Base-by-base conservation (phyloP, 2,113 vertebrate genomes). In the Psittacara wagleri region DNA sequence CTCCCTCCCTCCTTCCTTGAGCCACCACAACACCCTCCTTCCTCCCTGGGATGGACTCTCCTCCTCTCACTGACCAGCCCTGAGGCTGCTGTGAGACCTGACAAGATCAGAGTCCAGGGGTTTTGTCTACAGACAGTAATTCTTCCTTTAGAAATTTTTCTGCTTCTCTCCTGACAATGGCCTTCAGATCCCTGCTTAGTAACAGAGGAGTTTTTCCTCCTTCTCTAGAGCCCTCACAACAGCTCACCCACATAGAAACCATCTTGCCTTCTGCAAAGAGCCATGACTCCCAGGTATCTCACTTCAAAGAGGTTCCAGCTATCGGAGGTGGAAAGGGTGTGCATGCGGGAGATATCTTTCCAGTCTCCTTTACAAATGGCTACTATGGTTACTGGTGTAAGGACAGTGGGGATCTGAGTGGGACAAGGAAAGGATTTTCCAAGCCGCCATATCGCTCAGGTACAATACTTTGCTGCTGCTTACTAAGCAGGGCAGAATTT, bases 171-270 rank as follows among this genome's bases (percentile, higher is more conserved):
- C 81, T 95, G 29, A 97, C 96, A 97, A 97, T 95, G 39, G 96
- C 89, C 92, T 97, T 97, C 90, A 96, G 94, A 96, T 96, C 92
- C 94, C 78, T 94, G 90, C 97, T 97, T 98, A 97, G 96, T 97
- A 97, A 98, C 96, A 69, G 59, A 92, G 92, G 84, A 97, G 83
- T 75, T 92, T 82, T 93, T 96, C 90, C 88, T 94, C 66, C 92
- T 86, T 91, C 94, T 96, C 66, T 82, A 84, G 83, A 97, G 80
- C 82, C 85, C 92, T 94, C 90, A 94, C 83, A 95, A 82, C 76
- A 93, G 51, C 41, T 96, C 92, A 96, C 97, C 97, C 96, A 98
- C 97, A 1, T 41, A 96, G 93, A 96, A 96, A 92, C 86, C 75
- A 93, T 80, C 75, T 88, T 91, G 63, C 93, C 72, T 94, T 94